Evolutionary conservation across 2,113 vertebrate genomes (phyloP), one percentile per base, ranked within the genome.

Genomic region (Nerophis ophidion): DNA sequence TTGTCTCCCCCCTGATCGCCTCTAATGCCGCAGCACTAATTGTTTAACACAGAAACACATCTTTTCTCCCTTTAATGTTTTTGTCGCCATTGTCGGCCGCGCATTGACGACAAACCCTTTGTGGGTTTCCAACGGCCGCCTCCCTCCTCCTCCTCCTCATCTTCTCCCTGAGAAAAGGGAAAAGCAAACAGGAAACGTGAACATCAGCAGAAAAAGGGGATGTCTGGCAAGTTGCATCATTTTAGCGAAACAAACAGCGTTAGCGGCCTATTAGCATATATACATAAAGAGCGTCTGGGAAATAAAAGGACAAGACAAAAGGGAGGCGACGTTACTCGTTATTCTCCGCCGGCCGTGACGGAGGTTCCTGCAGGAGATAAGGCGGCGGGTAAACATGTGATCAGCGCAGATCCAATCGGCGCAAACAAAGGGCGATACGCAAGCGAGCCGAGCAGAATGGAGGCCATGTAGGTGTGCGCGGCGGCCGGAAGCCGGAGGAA

Each of bases 171-270:
- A 77, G 66, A 84, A 83, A 64, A 50, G 69, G 17, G 13, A 33
- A 2, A 44, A 4, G 2, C 61, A 63, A 26, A 26, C 26, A 26
- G 26, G 47, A 53, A 72, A 82, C 66, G 68, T 82, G 76, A 79
- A 76, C 75, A 85, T 90, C 87, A 89, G 88, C 89, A 86, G 83
- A 85, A 86, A 53, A 84, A 82, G 74, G n/a, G 80, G 80, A 88
- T 87, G 88, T 89, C 87, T 89, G 87, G 84, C 86, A 89, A 86
- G 86, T 88, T 89, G 87, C 87, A 88, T 89, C 87, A 87, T 88
- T 87, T 26, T 84, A 72, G 70, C 84, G 80, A 90, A 86, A 82
- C 82, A 86, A 86, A 89, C 85, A 72, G 83, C 73, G 87, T 84
- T 86, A 88, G 83, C 78, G 74, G 77, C 69, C 75, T 63, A 89